Evolutionary conservation across 2,888 invertebrate species (phyloP).

Genomic region (Lissonota sp.): DNA sequence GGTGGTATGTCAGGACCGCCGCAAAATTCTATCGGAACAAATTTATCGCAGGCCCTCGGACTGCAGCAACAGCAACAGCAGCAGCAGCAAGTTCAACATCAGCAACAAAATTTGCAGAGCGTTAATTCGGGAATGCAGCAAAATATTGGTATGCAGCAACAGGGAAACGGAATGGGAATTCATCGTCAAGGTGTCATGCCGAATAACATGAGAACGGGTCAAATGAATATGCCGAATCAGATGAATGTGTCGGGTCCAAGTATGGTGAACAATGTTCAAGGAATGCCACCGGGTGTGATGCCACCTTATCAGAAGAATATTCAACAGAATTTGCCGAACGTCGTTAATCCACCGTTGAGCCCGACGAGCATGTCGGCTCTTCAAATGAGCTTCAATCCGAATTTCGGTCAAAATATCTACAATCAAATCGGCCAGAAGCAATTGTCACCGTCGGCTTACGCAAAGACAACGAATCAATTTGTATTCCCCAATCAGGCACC

Average conservation of each 20-base stretch:
- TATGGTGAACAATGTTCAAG: constrained; percentile 66
- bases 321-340: constrained; percentile 59
- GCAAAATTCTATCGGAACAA: constrained; percentile 41
- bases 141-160: constrained; percentile 68
- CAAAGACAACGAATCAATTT: constrained; percentile 72
- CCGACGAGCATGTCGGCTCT: constrained; percentile 59
- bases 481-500: constrained; percentile 70
- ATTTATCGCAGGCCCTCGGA: constrained; percentile 45
- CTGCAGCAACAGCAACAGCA: constrained; percentile 52
- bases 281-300: constrained; percentile 66
- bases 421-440: constrained; percentile 74
- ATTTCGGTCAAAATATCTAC: constrained; percentile 69
- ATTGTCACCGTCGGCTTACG: constrained; percentile 72
- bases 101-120: constrained; percentile 56
- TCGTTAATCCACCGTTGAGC: constrained; percentile 60
- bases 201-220: constrained; percentile 67
- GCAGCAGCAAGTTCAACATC: constrained; percentile 34
- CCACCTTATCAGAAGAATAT: constrained; percentile 74
- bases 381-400: constrained; percentile 69
- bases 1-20: constrained; percentile 21
- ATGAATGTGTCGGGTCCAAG: constrained; percentile 66
- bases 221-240: constrained; percentile 71
- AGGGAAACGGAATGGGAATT: constrained; percentile 66
- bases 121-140: constrained; percentile 65
- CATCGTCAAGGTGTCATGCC: constrained; percentile 69